Evolutionary conservation across 2,113 vertebrate genomes (phyloP).

Genomic region (Ammodramus savannarum): DNA sequence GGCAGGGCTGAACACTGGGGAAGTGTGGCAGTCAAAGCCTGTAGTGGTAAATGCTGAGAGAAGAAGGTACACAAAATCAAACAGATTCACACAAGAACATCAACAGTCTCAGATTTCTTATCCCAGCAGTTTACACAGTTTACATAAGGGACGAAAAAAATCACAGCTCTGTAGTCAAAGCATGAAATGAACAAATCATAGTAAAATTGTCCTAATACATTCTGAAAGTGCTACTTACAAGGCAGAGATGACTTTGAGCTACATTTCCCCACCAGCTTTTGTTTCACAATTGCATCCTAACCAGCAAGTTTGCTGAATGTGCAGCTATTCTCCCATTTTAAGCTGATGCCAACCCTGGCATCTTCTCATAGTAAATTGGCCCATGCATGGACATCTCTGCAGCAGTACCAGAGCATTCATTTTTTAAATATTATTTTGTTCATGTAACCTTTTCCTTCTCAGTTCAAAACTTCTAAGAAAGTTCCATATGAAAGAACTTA

Average conservation of each 20-base stretch:
- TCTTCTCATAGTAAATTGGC: background rate
- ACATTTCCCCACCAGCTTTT: background rate
- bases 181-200: background rate
- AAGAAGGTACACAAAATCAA: background rate
- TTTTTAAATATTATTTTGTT: background rate
- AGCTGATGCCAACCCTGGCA: background rate
- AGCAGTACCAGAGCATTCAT: background rate
- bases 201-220: background rate
- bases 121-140: background rate
- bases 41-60: conserved; percentile 79
- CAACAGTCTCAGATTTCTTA: background rate
- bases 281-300: background rate
- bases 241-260: background rate
- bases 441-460: background rate
- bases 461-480: background rate
- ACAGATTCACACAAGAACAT: background rate
- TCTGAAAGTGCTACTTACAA: background rate
- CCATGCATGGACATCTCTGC: background rate
- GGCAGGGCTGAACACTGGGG: conserved; percentile 87
- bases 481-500: background rate
- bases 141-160: background rate
- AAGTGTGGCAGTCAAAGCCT: conserved; percentile 85
- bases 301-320: background rate
- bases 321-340: background rate
- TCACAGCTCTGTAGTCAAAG: background rate